A percentile compares a stretch with the other conserved stretches of the same genome.
phyloP scores from a whole-genome alignment of 2,113 vertebrate genomes.

The Promerops cafer region DNA sequence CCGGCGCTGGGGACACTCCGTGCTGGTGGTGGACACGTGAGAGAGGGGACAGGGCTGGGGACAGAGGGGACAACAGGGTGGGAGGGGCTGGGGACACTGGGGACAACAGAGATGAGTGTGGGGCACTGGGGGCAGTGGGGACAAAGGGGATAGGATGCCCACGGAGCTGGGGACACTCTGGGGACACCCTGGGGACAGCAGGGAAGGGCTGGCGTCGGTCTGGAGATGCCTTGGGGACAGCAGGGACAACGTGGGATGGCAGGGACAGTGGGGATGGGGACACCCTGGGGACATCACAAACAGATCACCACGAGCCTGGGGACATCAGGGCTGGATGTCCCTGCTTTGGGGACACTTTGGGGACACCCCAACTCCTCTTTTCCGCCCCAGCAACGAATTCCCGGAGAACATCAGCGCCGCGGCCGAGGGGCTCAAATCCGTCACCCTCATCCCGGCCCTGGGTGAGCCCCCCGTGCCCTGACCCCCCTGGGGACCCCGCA shows the following conservation, averaged over 20 bases:
- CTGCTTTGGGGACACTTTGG: background rate
- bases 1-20: background rate
- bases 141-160: too few species aligned
- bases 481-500: background rate
- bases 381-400: background rate
- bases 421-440: background rate
- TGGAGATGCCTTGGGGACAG: too few species aligned
- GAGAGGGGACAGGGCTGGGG: background rate
- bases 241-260: background rate
- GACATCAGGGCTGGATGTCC: background rate
- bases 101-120: too few species aligned
- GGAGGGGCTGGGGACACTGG: background rate
- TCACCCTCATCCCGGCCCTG: background rate
- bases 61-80: background rate
- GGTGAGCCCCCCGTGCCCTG: background rate
- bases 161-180: too few species aligned
- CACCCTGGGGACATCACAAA: background rate
- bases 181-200: too few species aligned
- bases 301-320: background rate
- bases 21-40: background rate
- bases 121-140: too few species aligned
- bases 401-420: background rate
- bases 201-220: background rate
- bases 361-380: background rate
- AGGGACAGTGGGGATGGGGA: background rate